phyloP scores from a whole-genome alignment of 2,888 invertebrate genomes.

The Alsophila aescularia region DNA sequence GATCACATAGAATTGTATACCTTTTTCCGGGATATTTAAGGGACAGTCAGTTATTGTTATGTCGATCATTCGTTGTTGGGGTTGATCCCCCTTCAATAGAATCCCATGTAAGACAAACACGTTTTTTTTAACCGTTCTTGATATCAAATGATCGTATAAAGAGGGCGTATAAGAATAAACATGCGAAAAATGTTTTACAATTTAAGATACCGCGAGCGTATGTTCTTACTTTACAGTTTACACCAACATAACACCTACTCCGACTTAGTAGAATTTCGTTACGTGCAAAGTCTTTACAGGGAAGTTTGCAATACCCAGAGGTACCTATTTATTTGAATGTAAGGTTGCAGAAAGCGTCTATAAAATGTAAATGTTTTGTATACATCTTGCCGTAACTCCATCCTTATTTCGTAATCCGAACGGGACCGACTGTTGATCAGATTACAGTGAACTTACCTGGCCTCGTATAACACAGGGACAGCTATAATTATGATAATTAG shows the following conservation, averaged over 20 bases:
- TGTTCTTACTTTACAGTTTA: conserved; percentile 25
- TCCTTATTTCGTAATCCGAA: conserved; percentile 34
- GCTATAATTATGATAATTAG: conserved; percentile 40
- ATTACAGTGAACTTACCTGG: conserved; percentile 40
- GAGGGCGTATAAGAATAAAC: too few relatives aligned
- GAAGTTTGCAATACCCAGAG: conserved; percentile 27
- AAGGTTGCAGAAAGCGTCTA: conserved; percentile 23
- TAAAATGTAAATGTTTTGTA: conserved; percentile 2
- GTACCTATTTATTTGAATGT: conserved; percentile 31
- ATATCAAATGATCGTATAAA: not conserved
- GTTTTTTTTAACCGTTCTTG: not conserved
- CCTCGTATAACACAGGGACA: conserved; percentile 36
- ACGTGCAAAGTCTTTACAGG: conserved; percentile 21
- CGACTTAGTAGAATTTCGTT: conserved; percentile 27
- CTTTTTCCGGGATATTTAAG: conserved; percentile 30
- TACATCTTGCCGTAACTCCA: conserved; percentile 15
- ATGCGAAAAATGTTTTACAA: conserved; percentile 11
- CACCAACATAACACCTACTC: conserved; percentile 18
- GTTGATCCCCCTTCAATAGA: not conserved
- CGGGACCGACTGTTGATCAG: conserved; percentile 38
- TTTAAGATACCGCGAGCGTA: conserved; percentile 22
- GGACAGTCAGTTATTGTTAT: conserved; percentile 31
- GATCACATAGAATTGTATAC: conserved; percentile 47
- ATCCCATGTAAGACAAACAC: not conserved
- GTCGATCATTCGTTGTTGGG: conserved; percentile 8